These are phyloP conservation scores for Dyspetes luteomarginatus DNA, from an alignment of 2,888 invertebrate genomes.

Conservation along the genomic window DNA sequence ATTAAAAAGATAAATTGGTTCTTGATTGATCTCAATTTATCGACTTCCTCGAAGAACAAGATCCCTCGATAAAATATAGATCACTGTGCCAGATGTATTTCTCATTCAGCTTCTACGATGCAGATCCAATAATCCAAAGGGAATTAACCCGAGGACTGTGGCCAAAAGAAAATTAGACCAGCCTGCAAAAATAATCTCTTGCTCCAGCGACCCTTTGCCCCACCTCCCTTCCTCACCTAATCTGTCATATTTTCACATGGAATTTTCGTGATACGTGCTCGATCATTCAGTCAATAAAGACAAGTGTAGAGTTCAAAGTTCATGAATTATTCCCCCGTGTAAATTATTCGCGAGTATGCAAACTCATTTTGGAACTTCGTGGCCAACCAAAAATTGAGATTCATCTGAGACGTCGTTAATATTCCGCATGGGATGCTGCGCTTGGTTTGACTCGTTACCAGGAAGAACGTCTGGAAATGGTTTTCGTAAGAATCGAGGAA, in stretches of 20 bases:
- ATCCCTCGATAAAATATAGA: background rate
- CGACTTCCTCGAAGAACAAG: background rate
- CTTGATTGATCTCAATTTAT: background rate
- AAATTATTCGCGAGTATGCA: constrained; percentile 68
- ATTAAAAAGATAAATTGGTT: background rate
- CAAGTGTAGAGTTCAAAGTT: background rate
- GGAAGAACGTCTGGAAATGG: constrained; percentile 63
- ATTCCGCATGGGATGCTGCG: constrained; percentile 54
- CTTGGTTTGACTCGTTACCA: constrained; percentile 57
- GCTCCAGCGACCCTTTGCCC: too few relatives aligned
- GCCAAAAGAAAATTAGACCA: background rate
- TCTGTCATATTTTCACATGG: background rate
- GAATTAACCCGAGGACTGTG: background rate
- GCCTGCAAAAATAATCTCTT: background rate
- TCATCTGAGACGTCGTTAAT: constrained; percentile 64
- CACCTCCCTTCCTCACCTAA: too few relatives aligned
- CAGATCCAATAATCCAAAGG: background rate
- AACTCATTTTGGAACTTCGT: constrained; percentile 34
- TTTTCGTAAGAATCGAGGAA: constrained; percentile 26
- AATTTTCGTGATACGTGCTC: background rate
- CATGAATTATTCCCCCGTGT: constrained; percentile 47
- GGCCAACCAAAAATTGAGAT: constrained; percentile 65
- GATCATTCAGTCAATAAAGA: background rate
- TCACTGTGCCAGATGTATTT: background rate
- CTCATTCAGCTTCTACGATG: background rate